Conservation (phyloP, 2,797 vertebrate genomes). For the Anolis apletophallus region DNA sequence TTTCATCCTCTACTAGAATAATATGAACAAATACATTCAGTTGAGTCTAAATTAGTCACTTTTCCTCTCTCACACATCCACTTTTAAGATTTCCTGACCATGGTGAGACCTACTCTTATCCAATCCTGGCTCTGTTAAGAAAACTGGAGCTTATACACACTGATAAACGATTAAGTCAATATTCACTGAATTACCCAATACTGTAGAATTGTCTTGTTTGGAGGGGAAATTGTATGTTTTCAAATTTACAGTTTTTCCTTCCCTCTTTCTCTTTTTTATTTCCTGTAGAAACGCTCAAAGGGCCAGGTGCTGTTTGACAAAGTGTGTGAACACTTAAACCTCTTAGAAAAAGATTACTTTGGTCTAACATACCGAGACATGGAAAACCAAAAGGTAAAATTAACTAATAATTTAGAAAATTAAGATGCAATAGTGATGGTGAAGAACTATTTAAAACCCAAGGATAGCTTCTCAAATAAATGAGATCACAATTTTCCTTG, state of each 20-base stretch:
- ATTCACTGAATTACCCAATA: background rate
- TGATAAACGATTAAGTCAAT: background rate
- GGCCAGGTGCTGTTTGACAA: constrained; percentile 94
- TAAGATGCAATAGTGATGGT: background rate
- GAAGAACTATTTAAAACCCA: background rate
- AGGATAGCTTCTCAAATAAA: background rate
- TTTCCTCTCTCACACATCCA: background rate
- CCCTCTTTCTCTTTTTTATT: background rate
- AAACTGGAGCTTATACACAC: background rate
- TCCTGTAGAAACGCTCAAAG: constrained; percentile 88
- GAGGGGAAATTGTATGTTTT: constrained; percentile 23
- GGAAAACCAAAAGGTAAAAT: constrained; percentile 93
- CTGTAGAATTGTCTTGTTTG: constrained; percentile 9
- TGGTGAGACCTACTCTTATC: background rate
- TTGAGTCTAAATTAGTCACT: background rate
- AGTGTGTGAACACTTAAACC: constrained; percentile 96
- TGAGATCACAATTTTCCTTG: background rate
- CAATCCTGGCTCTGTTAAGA: background rate
- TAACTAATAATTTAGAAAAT: background rate
- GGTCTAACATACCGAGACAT: constrained; percentile 92
- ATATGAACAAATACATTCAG: background rate
- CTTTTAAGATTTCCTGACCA: background rate
- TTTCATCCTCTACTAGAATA: background rate
- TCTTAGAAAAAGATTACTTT: constrained; percentile 97
- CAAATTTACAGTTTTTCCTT: constrained; percentile 7